Evolutionary conservation across 1,140 invertebrate species (phyloP), one percentile per base, ranked within the genome.

Genomic region (Anastrepha ludens): DNA sequence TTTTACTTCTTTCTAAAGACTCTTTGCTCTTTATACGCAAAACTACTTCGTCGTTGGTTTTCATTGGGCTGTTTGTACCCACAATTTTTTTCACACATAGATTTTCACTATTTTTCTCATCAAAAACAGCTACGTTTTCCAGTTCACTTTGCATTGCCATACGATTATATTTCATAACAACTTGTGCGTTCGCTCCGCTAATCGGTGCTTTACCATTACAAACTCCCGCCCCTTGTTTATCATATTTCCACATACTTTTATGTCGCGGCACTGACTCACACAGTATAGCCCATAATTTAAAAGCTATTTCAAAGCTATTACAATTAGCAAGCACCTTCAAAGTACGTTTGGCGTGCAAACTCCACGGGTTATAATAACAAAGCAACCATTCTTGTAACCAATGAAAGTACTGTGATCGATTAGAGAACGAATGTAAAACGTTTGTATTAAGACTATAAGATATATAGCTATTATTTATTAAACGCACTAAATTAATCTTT

Each of bases 311-410:
- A 55, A 81, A 29, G 74, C 20, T 81, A 55, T 81, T 55, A 55
- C 55, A 20, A 55, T 81, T 81, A 55, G 74, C 17, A 9, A 81
- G 47, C 44, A 81, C 74, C n/a, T 29, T 55, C 8, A 81, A 81
- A 81, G 47, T 47, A 81, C 74, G 74, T 55, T 81, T 81, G 20
- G 47, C 74, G 9, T 29, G 50, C 13, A 81, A 81, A n/a, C 74
- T 58, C 74, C 74, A 81, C 17, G 74, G 74, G 20, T 81, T 81
- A 50, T 47, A 81, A 81, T 81, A 20, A 20, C 29, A 81, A 81
- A 81, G 74, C 6, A 81, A 41, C 74, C 74, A 81, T n/a, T 81
- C 74, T 81, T 81, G 74, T 13, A 81, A 55, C 74, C 74, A 81
- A 81, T 55, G 20, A 81, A 55, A 81, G 20, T 55, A 55, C 47